Evolutionary conservation across 2,113 vertebrate genomes (phyloP).

Genomic region (Cyprinodon tularosa): DNA sequence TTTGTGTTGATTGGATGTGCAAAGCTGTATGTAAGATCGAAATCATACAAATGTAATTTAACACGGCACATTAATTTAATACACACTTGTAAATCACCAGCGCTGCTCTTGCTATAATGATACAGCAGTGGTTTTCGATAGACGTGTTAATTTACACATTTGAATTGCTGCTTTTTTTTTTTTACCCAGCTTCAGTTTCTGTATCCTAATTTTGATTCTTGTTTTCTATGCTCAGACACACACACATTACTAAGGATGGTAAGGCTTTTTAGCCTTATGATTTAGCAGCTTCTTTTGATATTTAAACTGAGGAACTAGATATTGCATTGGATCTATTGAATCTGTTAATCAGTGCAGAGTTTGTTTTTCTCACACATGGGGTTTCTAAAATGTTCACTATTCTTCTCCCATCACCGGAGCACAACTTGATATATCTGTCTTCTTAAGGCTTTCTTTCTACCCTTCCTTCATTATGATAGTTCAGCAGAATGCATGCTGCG

Average conservation of each 20-base stretch:
- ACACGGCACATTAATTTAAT: neutral
- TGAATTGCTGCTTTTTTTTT: neutral
- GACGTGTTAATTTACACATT: neutral
- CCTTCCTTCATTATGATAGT: neutral
- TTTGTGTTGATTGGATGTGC: slow-evolving; percentile 48
- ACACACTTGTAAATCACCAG: neutral
- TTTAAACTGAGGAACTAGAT: neutral
- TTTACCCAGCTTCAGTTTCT: neutral
- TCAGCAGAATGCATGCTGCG: neutral
- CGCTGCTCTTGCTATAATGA: neutral
- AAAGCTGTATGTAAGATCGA: neutral
- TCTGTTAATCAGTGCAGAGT: neutral
- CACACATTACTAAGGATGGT: neutral
- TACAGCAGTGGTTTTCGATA: neutral
- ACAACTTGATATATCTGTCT: neutral
- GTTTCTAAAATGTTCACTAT: neutral
- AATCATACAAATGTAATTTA: neutral
- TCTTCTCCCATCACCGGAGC: neutral
- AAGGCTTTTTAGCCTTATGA: neutral
- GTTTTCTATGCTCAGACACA: neutral
- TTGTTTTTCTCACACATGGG: neutral
- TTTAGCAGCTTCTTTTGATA: neutral
- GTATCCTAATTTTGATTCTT: neutral
- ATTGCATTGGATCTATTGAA: neutral
- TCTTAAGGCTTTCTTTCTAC: neutral